These are phyloP conservation scores for Pseudocheirus occidentalis DNA, from an alignment of 2,797 vertebrate genomes.

Conservation along the genomic window DNA sequence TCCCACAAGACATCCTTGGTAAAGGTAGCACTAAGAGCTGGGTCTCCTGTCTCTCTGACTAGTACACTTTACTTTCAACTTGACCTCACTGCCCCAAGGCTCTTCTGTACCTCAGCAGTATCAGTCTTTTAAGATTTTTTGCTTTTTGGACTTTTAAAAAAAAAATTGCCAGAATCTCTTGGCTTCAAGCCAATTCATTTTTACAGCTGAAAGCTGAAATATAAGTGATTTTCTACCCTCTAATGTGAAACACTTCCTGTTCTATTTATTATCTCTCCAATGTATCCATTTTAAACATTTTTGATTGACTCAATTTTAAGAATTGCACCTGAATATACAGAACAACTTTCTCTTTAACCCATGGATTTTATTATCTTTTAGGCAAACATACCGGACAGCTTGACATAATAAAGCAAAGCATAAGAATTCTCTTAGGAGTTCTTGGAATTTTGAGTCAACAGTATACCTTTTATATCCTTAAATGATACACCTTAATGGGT, in stretches of 20 bases:
- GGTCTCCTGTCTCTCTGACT: not conserved
- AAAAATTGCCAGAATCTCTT: not conserved
- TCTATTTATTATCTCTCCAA: constrained; percentile 6
- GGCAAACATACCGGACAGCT: constrained; percentile 40
- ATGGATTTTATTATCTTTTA: not conserved
- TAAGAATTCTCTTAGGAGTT: constrained; percentile 40
- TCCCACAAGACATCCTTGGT: not conserved
- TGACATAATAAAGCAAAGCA: constrained; percentile 10
- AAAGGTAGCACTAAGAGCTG: not conserved
- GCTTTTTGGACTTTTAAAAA: not conserved
- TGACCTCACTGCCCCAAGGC: not conserved
- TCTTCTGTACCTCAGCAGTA: not conserved
- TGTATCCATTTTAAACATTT: not conserved
- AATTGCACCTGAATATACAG: constrained; percentile 3
- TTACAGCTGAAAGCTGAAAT: not conserved
- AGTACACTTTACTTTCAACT: not conserved
- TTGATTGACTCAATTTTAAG: constrained; percentile 31
- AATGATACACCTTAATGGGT: not conserved
- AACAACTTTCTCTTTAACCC: constrained; percentile 40
- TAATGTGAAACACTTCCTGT: not conserved
- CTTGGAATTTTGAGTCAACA: constrained; percentile 16
- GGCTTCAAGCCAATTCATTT: not conserved
- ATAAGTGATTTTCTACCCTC: not conserved
- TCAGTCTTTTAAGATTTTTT: not conserved
- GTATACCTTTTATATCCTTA: not conserved